phyloP scores from a whole-genome alignment of 2,113 vertebrate species.

The Hylia prasina region DNA sequence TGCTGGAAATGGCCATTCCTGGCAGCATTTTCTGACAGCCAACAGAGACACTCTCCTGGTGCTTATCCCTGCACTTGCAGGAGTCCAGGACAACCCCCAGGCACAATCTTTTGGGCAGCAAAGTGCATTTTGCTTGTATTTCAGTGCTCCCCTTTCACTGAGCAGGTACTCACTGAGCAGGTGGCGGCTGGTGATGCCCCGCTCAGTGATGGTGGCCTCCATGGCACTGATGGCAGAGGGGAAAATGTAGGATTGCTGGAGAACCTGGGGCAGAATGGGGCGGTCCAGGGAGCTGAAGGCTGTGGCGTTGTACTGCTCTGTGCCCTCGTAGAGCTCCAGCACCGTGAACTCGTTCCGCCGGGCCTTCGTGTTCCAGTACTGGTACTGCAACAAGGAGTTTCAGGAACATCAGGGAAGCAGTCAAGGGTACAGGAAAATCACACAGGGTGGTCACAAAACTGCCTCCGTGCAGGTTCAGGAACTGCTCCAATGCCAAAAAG shows the following conservation, averaged over 20 bases:
- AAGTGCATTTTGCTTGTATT: not conserved
- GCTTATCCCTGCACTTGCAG: not conserved
- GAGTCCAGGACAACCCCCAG: not conserved
- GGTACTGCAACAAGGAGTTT: slow-evolving; percentile 72
- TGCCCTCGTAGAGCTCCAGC: slow-evolving; percentile 94
- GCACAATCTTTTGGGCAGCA: not conserved
- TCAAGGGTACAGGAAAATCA: not conserved
- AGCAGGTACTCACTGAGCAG: slow-evolving; percentile 81
- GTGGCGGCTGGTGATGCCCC: slow-evolving; percentile 97
- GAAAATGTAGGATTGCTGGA: slow-evolving; percentile 98
- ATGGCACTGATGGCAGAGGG: slow-evolving; percentile 91
- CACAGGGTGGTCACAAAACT: not conserved
- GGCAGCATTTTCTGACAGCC: not conserved
- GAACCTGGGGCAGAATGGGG: slow-evolving; percentile 87
- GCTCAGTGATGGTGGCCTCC: slow-evolving; percentile 95
- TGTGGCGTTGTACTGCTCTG: slow-evolving; percentile 94
- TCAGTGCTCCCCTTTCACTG: fast-evolving
- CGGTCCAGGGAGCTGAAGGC: slow-evolving; percentile 97
- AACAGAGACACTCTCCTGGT: not conserved
- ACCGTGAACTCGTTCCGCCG: slow-evolving; percentile 92
- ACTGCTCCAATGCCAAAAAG: not conserved
- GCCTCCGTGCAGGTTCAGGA: not conserved
- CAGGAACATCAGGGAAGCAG: fast-evolving
- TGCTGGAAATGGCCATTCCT: not conserved
- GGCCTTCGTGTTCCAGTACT: slow-evolving; percentile 96